phyloP scores from a whole-genome alignment of 30 jellyfish, hydroid and myxozoan genomes.

The Catostylus mosaicus region DNA sequence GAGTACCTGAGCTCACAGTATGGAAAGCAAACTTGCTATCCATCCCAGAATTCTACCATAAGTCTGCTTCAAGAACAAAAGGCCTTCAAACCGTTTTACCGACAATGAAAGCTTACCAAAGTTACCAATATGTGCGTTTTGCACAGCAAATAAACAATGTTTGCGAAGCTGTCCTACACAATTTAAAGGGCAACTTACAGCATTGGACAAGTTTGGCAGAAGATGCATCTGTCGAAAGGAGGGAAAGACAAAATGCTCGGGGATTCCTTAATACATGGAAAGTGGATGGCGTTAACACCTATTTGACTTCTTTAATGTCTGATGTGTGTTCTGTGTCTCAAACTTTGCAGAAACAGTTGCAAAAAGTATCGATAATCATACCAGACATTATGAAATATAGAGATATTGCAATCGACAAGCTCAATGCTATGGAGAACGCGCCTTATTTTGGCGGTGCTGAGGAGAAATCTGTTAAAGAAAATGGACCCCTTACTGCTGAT shows the following conservation, averaged over 20 bases:
- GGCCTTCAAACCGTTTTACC: conserved; percentile 33
- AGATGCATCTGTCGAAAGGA: conserved; percentile 16
- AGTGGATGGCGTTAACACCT: conserved; percentile 35
- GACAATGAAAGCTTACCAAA: conserved; percentile 19
- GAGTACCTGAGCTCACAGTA: conserved; percentile 36
- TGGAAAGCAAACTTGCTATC: conserved; percentile 38
- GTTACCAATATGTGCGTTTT: conserved; percentile 29
- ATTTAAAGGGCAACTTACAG: conserved; percentile 34
- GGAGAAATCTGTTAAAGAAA: conserved; percentile 19
- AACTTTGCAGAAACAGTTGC: conserved; percentile 40
- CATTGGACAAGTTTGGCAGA: conserved; percentile 45
- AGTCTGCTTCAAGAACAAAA: conserved; percentile 15
- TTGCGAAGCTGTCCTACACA: conserved; percentile 42
- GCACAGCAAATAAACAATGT: conserved; percentile 26
- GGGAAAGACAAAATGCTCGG: conserved; percentile 42
- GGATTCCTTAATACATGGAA: conserved; percentile 44
- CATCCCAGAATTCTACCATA: conserved; percentile 8
- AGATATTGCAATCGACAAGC: conserved; percentile 16
- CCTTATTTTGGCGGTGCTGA: conserved; percentile 29
- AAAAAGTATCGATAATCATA: conserved; percentile 1
- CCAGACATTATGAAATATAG: conserved; percentile 35
- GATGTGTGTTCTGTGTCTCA: conserved; percentile 46
- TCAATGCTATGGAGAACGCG: conserved; percentile 15
- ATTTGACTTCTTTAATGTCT: conserved; percentile 33
- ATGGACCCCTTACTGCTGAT: conserved; percentile 22